These are phyloP conservation scores for Huso huso DNA, from an alignment of 2,797 vertebrate species.

Conservation along the genomic window DNA sequence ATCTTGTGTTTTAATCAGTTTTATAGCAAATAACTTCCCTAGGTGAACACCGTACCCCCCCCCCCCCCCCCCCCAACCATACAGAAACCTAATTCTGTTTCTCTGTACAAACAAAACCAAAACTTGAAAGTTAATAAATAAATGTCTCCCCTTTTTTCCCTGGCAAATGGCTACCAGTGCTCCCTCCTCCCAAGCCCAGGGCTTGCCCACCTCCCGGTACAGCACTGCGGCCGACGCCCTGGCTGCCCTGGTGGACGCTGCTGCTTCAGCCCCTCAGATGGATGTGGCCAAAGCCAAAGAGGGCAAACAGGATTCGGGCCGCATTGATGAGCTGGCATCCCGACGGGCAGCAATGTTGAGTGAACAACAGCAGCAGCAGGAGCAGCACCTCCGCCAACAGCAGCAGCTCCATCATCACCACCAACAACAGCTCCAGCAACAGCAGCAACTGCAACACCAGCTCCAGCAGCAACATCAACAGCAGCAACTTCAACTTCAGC, in stretches of 20 bases:
- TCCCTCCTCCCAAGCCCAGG: slow-evolving; percentile 64
- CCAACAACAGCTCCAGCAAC: not conserved
- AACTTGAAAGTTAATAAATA: not conserved
- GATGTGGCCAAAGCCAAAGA: slow-evolving; percentile 88
- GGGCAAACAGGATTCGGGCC: slow-evolving; percentile 69
- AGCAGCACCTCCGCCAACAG: slow-evolving; percentile 32
- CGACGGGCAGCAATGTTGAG: slow-evolving; percentile 60
- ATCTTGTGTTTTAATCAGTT: no score
- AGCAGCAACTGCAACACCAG: not conserved
- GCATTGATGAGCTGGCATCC: slow-evolving; percentile 70
- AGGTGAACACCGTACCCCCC: no score
- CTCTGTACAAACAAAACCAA: not conserved
- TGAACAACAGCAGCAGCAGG: slow-evolving; percentile 46
- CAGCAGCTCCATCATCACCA: slow-evolving; percentile 9
- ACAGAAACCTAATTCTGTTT: not conserved
- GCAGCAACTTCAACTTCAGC: no score
- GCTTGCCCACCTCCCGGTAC: slow-evolving; percentile 73
- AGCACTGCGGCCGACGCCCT: slow-evolving; percentile 89
- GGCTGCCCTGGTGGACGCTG: slow-evolving; percentile 88
- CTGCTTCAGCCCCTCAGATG: slow-evolving; percentile 87
- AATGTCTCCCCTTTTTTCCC: slow-evolving; percentile 5
- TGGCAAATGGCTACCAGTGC: slow-evolving; percentile 63
- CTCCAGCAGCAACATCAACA: not conserved
- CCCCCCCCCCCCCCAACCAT: no score
- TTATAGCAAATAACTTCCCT: no score